A percentile compares a stretch with the other conserved stretches of the same genome.
Evolutionary conservation across 2,113 vertebrate species (phyloP).

Genomic region (Triplophysa dalaica): DNA sequence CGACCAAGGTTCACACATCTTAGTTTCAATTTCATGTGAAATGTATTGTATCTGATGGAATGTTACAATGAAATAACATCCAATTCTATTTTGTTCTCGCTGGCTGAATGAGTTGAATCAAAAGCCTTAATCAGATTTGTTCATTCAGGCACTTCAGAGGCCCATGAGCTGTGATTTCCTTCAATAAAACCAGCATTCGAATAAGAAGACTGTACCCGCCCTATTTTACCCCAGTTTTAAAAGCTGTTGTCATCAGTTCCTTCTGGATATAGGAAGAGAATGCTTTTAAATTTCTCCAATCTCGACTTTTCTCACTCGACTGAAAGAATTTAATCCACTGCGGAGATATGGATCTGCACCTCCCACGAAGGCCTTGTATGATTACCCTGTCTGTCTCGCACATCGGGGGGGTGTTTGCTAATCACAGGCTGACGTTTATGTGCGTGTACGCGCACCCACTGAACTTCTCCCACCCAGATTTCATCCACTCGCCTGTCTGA

Average conservation of each 20-base stretch:
- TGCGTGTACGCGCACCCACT: slow-evolving; percentile 41
- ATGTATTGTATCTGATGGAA: slow-evolving; percentile 24
- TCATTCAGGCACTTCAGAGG: slow-evolving; percentile 18
- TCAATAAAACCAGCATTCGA: background rate
- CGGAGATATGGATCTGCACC: background rate
- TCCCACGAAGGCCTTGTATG: background rate
- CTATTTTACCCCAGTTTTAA: background rate
- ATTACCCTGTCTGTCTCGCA: slow-evolving; percentile 23
- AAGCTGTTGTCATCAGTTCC: background rate
- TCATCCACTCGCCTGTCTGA: slow-evolving; percentile 45
- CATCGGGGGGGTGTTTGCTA: slow-evolving; percentile 7
- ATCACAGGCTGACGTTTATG: slow-evolving; percentile 40
- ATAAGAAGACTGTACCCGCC: background rate
- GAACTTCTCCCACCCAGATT: slow-evolving; percentile 45
- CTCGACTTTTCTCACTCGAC: background rate
- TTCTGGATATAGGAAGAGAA: too few relatives aligned
- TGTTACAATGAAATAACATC: slow-evolving; percentile 38
- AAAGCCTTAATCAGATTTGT: slow-evolving; percentile 31
- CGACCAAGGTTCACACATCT: slow-evolving; percentile 22
- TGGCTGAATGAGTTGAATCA: slow-evolving; percentile 21
- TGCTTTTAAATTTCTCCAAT: background rate
- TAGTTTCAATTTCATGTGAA: slow-evolving; percentile 25
- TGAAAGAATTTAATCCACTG: background rate
- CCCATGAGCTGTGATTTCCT: slow-evolving; percentile 3
- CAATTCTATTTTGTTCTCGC: slow-evolving; percentile 14